Percentiles rank a stretch among this genome's conserved stretches.
Conservation (phyloP, 2,113 vertebrate genomes). For the Oncorhynchus tshawytscha region DNA sequence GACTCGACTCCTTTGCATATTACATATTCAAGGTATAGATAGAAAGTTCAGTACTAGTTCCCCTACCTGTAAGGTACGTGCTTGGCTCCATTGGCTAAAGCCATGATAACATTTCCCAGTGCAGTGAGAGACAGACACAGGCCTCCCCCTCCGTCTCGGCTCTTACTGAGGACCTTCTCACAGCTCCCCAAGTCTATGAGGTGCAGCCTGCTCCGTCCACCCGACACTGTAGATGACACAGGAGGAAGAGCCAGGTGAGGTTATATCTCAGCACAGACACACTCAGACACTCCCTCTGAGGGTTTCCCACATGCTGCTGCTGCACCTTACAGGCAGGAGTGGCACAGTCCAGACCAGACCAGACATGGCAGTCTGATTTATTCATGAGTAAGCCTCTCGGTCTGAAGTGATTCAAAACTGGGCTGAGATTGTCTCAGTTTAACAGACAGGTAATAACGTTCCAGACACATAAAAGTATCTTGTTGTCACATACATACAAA, state of each 20-base stretch:
- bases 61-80: slow-evolving; percentile 97
- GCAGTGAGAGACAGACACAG: slow-evolving; percentile 88
- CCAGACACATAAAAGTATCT: slow-evolving; percentile 31
- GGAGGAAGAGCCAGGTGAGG: slow-evolving; percentile 5
- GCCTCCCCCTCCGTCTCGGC: slow-evolving; percentile 82
- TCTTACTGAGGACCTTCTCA: slow-evolving; percentile 84
- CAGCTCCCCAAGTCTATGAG: slow-evolving; percentile 95
- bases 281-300: background rate
- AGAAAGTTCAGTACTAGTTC: background rate
- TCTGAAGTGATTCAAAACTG: slow-evolving; percentile 50
- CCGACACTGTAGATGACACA: slow-evolving; percentile 69
- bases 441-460: slow-evolving; percentile 28
- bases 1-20: background rate
- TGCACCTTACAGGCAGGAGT: slow-evolving; percentile 26
- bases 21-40: background rate
- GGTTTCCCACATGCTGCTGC: background rate
- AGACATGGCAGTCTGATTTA: slow-evolving; percentile 51
- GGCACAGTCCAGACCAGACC: slow-evolving; percentile 23
- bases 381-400: slow-evolving; percentile 50
- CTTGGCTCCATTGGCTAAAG: slow-evolving; percentile 92
- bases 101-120: slow-evolving; percentile 92
- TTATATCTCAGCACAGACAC: background rate
- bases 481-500: slow-evolving; percentile 3
- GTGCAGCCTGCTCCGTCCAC: slow-evolving; percentile 92
- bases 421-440: slow-evolving; percentile 6